Percentiles rank a stretch among this genome's conserved stretches.
These are phyloP conservation scores for Zapus hudsonius DNA, from an alignment of 2,113 vertebrate species.

Conservation along the genomic window DNA sequence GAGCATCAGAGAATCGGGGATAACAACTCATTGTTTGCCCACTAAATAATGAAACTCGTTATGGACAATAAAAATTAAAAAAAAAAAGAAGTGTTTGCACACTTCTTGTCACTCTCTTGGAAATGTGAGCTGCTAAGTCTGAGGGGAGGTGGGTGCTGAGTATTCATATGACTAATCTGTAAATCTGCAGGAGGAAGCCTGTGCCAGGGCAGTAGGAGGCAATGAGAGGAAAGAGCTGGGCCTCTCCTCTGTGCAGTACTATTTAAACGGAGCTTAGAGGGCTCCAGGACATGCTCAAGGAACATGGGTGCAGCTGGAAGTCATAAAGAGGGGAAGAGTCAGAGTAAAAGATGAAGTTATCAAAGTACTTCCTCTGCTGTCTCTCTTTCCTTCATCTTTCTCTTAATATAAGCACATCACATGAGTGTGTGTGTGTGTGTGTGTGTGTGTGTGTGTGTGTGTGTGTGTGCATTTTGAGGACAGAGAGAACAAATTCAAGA, in stretches of 20 bases:
- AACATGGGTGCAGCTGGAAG: not conserved
- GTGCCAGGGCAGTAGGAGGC: constrained; percentile 59
- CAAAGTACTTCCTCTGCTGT: not conserved
- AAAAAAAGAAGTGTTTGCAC: too few relatives aligned
- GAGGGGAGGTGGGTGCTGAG: constrained; percentile 70
- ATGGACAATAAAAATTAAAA: too few relatives aligned
- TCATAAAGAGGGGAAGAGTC: not conserved
- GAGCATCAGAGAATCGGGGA: too few relatives aligned
- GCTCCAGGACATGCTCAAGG: not conserved
- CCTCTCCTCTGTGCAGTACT: not conserved
- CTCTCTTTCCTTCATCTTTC: not conserved
- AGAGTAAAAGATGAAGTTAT: not conserved
- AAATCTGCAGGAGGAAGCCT: constrained; percentile 61
- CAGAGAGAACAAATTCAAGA: too few relatives aligned
- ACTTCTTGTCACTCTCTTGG: constrained; percentile 66
- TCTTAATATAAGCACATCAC: too few relatives aligned
- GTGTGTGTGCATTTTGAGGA: too few relatives aligned
- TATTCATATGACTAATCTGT: constrained; percentile 72
- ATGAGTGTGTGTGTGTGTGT: too few relatives aligned
- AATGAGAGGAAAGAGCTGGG: constrained; percentile 35
- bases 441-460: too few relatives aligned
- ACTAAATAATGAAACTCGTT: too few relatives aligned
- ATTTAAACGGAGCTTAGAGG: not conserved
- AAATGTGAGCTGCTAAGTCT: constrained; percentile 69
- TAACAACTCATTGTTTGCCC: too few relatives aligned